Evolutionary conservation across 1,140 invertebrate genomes (phyloP), one percentile per base, ranked within the genome.

Genomic region (Cotesia chilonis): DNA sequence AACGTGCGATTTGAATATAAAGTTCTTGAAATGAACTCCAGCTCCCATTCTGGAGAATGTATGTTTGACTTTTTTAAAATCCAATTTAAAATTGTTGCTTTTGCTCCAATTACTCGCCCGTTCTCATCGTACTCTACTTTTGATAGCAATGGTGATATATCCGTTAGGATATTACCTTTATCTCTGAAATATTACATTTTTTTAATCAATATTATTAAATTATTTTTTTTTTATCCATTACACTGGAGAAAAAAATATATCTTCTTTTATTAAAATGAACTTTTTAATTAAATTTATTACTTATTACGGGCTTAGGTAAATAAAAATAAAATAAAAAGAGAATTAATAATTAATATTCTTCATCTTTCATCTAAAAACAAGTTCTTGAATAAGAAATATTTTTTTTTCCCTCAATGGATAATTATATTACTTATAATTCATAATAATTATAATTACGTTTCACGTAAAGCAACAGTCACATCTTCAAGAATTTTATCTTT

Each of bases 11-110:
- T 82, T 14, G 70, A 71, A 17, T 81, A 71, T 9, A 87, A 63
- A 14, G 85, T 80, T 10, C 77, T 72, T 0, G 83, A 71, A 57
- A 87, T 81, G 47, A 88, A 88, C 17, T 86, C 82, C n/a, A 83
- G 12, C 65, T 88, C 86, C 87, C 87, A 88, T 2, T 82, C 80
- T 0, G 74, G 59, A 0, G 84, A 75, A 35, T 68, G 54, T 0
- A 74, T 70, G 64, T 82, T 80, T 0, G 82, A 81, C 20, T 85
- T 84, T 71, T 84, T 86, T 59, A 87, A 74, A 72, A 87, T 80
- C 84, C 84, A 88, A 67, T 83, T 82, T 9, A 86, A 6, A 37
- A 87, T 79, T 0, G 85, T 87, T n/a, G 85, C 85, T 14, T 81
- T 81, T 0, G 83, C 86, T 9, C 82, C 72, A 12, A 77, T 75